phyloP scores from a whole-genome alignment of 2,888 invertebrate genomes.

The Tupiocoris notatus region DNA sequence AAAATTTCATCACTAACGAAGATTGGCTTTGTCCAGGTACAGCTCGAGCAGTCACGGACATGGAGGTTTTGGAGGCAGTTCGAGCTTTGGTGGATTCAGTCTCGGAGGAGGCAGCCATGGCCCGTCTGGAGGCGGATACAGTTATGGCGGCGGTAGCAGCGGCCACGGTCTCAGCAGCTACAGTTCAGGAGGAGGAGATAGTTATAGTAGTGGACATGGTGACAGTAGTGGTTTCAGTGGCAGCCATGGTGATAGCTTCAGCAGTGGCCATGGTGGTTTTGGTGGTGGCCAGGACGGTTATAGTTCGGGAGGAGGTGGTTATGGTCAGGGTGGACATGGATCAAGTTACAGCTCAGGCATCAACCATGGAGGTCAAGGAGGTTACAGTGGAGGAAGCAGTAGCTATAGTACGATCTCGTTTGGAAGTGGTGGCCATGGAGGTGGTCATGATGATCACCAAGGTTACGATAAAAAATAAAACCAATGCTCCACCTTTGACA shows the following conservation, averaged over 20 bases:
- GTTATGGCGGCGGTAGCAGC: slow-evolving; percentile 2
- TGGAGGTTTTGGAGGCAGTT: slow-evolving; percentile 5
- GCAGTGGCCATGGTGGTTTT: not conserved
- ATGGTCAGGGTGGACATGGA: not conserved
- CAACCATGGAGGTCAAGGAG: slow-evolving; percentile 1
- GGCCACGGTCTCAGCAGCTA: slow-evolving; percentile 16
- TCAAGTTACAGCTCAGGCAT: not conserved
- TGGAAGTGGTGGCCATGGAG: not conserved
- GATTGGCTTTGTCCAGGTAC: too few relatives aligned
- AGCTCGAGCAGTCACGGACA: not conserved
- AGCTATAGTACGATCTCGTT: slow-evolving; percentile 23
- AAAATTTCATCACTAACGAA: too few relatives aligned
- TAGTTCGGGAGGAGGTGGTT: not conserved
- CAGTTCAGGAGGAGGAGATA: not conserved
- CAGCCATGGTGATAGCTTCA: not conserved
- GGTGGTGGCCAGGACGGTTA: not conserved
- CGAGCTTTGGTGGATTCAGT: slow-evolving; percentile 5
- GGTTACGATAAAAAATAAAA: slow-evolving; percentile 20
- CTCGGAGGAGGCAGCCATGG: slow-evolving; percentile 22
- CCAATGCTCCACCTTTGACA: not conserved
- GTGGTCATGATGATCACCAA: slow-evolving; percentile 20
- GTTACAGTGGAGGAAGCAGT: slow-evolving; percentile 5
- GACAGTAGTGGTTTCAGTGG: slow-evolving; percentile 13
- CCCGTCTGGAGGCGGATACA: not conserved
- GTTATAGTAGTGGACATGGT: not conserved